Base-by-base conservation (phyloP, 2,113 vertebrate species). In the Oxyura jamaicensis region DNA sequence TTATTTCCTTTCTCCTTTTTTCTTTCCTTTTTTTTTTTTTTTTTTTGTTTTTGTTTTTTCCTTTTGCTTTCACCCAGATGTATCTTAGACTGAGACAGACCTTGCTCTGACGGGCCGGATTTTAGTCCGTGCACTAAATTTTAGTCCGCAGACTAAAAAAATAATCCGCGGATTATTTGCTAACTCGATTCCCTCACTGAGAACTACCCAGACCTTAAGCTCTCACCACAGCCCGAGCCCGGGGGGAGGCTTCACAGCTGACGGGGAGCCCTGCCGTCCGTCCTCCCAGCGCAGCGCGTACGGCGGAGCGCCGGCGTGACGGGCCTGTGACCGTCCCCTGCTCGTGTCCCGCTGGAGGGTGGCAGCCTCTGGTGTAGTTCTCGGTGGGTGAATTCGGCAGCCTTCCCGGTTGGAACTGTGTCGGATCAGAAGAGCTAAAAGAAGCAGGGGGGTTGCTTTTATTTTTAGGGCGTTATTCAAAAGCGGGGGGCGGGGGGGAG, bases 101-200 rank as follows among this genome's bases (percentile, higher is more conserved):
- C 97, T 97, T 93, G 96, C 96, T 97, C 95, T 35, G 11, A 97
- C 69, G 97, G 98, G 98, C 98, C 96, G 88, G 97, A 97, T 98
- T 97, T 98, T 98, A 97, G 97, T 98, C 97, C 95, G 92, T 97
- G 96, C 96, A 97, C 98, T 98, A 98, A 97, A 98, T 98, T 98
- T 98, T 98, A 98, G 98, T 98, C 97, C 98, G 98, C 98, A 98
- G 98, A 98, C 98, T 98, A 98, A 98, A 98, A 98, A 97, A 98
- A 89, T 97, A 98, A 98, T 98, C 98, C 98, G 98, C 98, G 98
- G 98, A 98, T 98, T 98, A 98, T 98, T 98, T 98, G 96, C 97
- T 96, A 71, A 94, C 94, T 94, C 93, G 44, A 97, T 98, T 98
- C 98, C 91, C 98, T 98, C 98, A 98, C 98, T 97, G 95, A 98